Base-by-base conservation (phyloP, 2,113 vertebrate genomes). In the Clinocottus analis region DNA sequence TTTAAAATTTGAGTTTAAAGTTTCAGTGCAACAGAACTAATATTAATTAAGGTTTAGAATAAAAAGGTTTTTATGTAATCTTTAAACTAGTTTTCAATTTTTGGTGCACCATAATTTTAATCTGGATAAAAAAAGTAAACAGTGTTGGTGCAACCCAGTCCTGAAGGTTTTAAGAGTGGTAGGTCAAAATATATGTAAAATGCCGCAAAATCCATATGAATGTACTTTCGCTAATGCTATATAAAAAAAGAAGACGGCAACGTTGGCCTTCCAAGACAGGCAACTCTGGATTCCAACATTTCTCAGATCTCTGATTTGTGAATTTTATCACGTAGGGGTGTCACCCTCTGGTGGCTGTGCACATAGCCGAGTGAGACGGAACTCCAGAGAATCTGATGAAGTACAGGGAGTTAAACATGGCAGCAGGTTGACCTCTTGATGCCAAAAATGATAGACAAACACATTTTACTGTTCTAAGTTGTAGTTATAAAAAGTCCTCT, bases 321-420 rank as follows among this genome's bases (percentile, higher is more conserved):
- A 56, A 71, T 12, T 16, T 21, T 27, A 53, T 51, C 3, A 49
- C 51, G 8, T 41, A 29, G 23, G 31, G 23, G 29, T 64, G n/a
- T 64, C 65, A 70, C 56, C 66, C 65, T 64, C 59, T 47, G 6
- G 37, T 81, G 49, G 77, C 16, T 49, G 49, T 39, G 13, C 29
- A 45, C 49, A 33, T 19, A 27, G 47, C 43, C 7, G 23, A 41
- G 25, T 33, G 23, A 41, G 25, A 23, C 19, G 17, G 0, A 56
- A 41, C 23, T 39, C 5, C 14, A 70, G n/a, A 39, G 8, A 13
- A 43, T 29, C 10, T 41, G 25, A 43, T 43, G 11, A 19, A 14
- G 1, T 51, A 25, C 37, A 67, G 16, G 23, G 14, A 62, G 62
- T 49, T 61, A 37, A 61, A 47, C 39, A 72, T 49, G 21, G 13